Evolutionary conservation across 2,888 invertebrate species (phyloP).

Genomic region (Netelia virgata): DNA sequence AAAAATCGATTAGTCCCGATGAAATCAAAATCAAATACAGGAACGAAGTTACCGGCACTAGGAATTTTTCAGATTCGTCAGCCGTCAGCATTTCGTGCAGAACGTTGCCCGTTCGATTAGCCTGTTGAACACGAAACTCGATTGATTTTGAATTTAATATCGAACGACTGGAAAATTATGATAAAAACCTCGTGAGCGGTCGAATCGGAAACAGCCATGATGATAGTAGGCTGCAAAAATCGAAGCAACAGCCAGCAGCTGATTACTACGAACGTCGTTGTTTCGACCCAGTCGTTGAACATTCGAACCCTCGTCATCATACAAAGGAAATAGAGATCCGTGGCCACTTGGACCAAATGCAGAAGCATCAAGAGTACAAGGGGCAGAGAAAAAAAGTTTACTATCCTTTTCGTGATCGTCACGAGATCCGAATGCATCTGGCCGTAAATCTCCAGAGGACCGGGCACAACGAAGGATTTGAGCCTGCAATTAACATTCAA

Average conservation of each 20-base stretch:
- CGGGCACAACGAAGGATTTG: constrained; percentile 7
- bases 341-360: constrained; percentile 52
- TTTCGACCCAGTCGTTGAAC: not conserved
- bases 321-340: constrained; percentile 60
- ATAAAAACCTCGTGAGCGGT: constrained; percentile 60
- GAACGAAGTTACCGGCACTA: constrained; percentile 44
- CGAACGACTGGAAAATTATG: not conserved
- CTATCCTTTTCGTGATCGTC: constrained; percentile 45
- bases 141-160: not conserved
- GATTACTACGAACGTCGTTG: not conserved
- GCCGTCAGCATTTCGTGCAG: constrained; percentile 59
- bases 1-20: not conserved
- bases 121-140: constrained; percentile 30
- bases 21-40: not conserved
- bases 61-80: constrained; percentile 30
- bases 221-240: constrained; percentile 23
- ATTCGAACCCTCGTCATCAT: constrained; percentile 31
- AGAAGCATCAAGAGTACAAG: constrained; percentile 57
- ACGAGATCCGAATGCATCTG: constrained; percentile 65
- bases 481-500: constrained; percentile 51
- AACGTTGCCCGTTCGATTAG: constrained; percentile 63
- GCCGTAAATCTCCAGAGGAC: constrained; percentile 52
- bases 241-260: constrained; percentile 54
- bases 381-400: constrained; percentile 58
- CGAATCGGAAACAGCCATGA: constrained; percentile 54